Percentiles rank a stretch among this genome's conserved stretches.
Conservation (phyloP, 2,797 vertebrate genomes). For the Sus cebifrons region DNA sequence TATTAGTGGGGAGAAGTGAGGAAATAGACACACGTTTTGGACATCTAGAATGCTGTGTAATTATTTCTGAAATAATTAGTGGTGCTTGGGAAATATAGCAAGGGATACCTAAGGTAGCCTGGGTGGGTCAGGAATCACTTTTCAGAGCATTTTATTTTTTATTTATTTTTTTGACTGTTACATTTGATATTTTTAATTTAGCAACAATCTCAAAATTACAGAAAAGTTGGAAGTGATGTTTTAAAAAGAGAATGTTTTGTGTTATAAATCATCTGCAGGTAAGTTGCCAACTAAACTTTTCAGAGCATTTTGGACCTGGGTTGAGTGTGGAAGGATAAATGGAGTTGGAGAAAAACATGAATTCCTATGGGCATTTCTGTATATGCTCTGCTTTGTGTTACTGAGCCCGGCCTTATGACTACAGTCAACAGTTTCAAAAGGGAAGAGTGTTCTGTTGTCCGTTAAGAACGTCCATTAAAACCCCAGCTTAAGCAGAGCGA, state of each 20-base stretch:
- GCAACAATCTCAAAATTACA: neutral
- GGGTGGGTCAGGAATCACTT: neutral
- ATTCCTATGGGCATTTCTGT: neutral
- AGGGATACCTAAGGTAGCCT: neutral
- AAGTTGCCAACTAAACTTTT: neutral
- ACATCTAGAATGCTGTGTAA: neutral
- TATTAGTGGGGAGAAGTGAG: neutral
- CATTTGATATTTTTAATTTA: neutral
- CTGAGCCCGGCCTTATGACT: neutral
- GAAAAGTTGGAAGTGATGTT: neutral
- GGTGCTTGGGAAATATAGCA: neutral
- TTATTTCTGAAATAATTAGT: neutral
- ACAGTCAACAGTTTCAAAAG: neutral
- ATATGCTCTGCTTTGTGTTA: neutral
- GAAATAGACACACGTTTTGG: neutral
- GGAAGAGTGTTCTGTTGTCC: neutral
- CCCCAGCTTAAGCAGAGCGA: neutral
- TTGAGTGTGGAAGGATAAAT: neutral
- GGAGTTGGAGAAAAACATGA: neutral
- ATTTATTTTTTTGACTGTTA: too few relatives aligned
- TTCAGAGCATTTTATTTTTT: neutral
- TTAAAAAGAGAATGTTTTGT: neutral
- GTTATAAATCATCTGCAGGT: neutral
- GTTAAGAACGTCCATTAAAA: slow-evolving; percentile 54
- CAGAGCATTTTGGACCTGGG: neutral